These are phyloP conservation scores for Neomonachus schauinslandi DNA, from an alignment of 2,113 vertebrate species.

Conservation along the genomic window DNA sequence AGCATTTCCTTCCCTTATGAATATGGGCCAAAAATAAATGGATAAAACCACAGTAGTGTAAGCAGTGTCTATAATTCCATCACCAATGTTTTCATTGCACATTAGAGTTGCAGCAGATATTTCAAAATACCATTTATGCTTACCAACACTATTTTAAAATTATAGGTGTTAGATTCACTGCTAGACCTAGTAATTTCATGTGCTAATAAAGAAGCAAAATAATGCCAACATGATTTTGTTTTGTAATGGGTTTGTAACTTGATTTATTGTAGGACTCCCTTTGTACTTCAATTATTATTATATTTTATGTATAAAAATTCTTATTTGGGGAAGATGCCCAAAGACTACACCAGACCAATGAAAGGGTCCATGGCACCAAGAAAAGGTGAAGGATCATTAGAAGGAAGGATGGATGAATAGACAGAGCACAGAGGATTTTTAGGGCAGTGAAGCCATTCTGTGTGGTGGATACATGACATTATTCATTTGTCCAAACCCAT, in stretches of 20 bases:
- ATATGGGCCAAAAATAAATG: background rate
- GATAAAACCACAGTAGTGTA: background rate
- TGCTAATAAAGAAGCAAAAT: background rate
- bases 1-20: background rate
- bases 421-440: background rate
- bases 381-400: background rate
- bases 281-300: background rate
- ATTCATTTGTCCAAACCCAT: background rate
- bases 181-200: background rate
- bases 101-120: background rate
- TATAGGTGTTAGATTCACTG: background rate
- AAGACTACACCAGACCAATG: background rate
- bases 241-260: background rate
- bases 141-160: background rate
- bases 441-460: background rate
- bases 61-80: background rate
- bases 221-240: background rate
- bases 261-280: background rate
- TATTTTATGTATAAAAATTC: background rate
- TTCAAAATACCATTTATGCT: background rate
- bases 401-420: background rate
- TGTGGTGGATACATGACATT: background rate
- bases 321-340: background rate
- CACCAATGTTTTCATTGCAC: background rate
- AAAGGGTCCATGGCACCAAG: background rate